These are phyloP conservation scores for Phalangium opilio DNA, from an alignment of 2,888 invertebrate genomes.

Conservation along the genomic window DNA sequence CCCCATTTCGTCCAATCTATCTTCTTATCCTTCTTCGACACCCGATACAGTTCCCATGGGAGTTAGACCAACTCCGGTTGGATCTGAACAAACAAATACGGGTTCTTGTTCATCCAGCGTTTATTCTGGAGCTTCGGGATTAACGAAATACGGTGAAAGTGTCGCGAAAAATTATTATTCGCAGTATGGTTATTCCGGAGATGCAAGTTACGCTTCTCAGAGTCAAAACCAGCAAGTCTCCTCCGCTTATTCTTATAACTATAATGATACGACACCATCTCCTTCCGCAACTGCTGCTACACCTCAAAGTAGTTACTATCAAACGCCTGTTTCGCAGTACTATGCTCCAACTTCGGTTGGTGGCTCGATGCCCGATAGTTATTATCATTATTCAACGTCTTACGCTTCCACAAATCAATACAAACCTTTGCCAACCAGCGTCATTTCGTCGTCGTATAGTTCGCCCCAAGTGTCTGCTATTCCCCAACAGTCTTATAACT, in stretches of 20 bases:
- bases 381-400: too few relatives aligned
- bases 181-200: too few relatives aligned
- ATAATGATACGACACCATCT: slow-evolving; percentile 1
- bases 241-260: slow-evolving; percentile 5
- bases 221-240: slow-evolving; percentile 7
- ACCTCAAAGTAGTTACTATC: slow-evolving; percentile 6
- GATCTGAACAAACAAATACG: slow-evolving; percentile 19
- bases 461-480: too few relatives aligned
- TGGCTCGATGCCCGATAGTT: too few relatives aligned
- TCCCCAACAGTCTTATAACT: too few relatives aligned
- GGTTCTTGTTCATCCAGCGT: slow-evolving; percentile 6
- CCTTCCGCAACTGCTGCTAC: not conserved
- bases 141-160: too few relatives aligned
- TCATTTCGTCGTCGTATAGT: too few relatives aligned
- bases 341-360: not conserved
- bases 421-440: too few relatives aligned
- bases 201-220: not conserved
- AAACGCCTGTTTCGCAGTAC: slow-evolving; percentile 8
- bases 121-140: not conserved
- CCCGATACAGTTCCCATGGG: slow-evolving; percentile 10
- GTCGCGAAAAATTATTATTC: too few relatives aligned
- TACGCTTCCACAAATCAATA: too few relatives aligned
- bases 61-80: slow-evolving; percentile 20
- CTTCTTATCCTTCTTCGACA: not conserved
- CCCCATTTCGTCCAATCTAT: not conserved